phyloP scores from a whole-genome alignment of 2,113 vertebrate species.

The Odobenus rosmarus region DNA sequence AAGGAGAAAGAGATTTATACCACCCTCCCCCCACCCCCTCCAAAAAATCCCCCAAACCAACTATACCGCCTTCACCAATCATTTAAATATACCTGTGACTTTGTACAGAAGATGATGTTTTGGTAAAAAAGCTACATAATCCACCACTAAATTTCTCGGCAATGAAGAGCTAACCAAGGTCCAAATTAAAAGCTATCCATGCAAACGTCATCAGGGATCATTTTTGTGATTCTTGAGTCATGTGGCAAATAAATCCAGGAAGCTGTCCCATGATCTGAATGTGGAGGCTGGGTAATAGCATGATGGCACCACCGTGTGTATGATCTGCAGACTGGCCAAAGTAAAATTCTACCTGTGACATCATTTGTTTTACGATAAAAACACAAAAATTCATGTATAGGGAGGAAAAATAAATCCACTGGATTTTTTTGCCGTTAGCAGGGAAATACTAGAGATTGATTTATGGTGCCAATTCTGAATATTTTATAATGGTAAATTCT shows the following conservation, averaged over 20 bases:
- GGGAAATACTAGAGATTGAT: background rate
- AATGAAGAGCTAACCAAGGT: slow-evolving; percentile 58
- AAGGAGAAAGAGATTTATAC: slow-evolving; percentile 67
- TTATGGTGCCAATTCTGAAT: background rate
- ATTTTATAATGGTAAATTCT: background rate
- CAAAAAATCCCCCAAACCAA: slow-evolving; percentile 54
- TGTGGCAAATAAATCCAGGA: slow-evolving; percentile 49
- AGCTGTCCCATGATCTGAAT: background rate
- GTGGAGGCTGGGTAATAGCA: accelerated
- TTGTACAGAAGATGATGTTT: slow-evolving; percentile 63
- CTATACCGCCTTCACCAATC: slow-evolving; percentile 9
- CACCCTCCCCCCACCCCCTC: background rate
- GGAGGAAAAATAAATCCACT: background rate
- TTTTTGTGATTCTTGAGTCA: background rate
- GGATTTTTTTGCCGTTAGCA: background rate
- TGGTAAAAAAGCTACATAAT: slow-evolving; percentile 61
- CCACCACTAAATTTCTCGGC: slow-evolving; percentile 49
- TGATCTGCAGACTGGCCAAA: background rate
- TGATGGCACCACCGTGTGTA: background rate
- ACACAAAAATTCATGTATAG: accelerated
- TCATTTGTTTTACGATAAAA: accelerated
- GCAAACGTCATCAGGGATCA: slow-evolving; percentile 38
- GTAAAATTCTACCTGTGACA: background rate
- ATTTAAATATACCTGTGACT: slow-evolving; percentile 72
- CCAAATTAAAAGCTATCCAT: slow-evolving; percentile 16